Percentiles rank a stretch among this genome's conserved stretches.
Conservation (phyloP, 2,888 invertebrate genomes). For the Pemphredon lugubris region DNA sequence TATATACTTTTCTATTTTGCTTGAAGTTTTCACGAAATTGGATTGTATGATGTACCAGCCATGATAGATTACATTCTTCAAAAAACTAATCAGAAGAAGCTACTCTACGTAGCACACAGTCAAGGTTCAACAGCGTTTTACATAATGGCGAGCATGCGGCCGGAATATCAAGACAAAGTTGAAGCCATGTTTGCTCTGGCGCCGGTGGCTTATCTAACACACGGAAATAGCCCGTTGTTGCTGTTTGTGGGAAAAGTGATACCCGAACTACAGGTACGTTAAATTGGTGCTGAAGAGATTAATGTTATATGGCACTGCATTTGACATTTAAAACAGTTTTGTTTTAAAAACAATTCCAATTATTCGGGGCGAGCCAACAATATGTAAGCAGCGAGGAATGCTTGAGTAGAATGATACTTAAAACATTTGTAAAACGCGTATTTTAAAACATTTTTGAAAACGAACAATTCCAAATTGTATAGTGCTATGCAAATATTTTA, state of each 20-base stretch:
- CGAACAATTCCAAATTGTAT: too few relatives aligned
- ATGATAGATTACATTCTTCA: slow-evolving; percentile 89
- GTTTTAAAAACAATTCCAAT: too few relatives aligned
- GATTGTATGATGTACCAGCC: slow-evolving; percentile 89
- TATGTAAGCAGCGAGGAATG: too few relatives aligned
- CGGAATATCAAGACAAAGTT: slow-evolving; percentile 87
- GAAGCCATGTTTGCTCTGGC: slow-evolving; percentile 86
- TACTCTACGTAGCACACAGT: slow-evolving; percentile 92
- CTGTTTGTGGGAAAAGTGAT: slow-evolving; percentile 80
- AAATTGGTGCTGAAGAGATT: too few relatives aligned
- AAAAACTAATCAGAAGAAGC: slow-evolving; percentile 83
- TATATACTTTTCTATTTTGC: too few relatives aligned
- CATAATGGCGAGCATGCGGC: slow-evolving; percentile 85
- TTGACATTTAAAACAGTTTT: too few relatives aligned
- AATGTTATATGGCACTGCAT: too few relatives aligned
- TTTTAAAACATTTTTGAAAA: too few relatives aligned
- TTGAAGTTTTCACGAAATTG: slow-evolving; percentile 92
- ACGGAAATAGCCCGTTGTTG: slow-evolving; percentile 83
- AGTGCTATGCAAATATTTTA: too few relatives aligned
- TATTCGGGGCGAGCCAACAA: too few relatives aligned
- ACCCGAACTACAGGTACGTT: slow-evolving; percentile 66
- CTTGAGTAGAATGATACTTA: too few relatives aligned
- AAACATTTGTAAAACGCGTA: too few relatives aligned
- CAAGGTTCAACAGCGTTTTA: slow-evolving; percentile 88
- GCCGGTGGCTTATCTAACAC: slow-evolving; percentile 86